A percentile compares a stretch with the other conserved stretches of the same genome.
Conservation (phyloP, 2,113 vertebrate species). For the Rallus limicola region DNA sequence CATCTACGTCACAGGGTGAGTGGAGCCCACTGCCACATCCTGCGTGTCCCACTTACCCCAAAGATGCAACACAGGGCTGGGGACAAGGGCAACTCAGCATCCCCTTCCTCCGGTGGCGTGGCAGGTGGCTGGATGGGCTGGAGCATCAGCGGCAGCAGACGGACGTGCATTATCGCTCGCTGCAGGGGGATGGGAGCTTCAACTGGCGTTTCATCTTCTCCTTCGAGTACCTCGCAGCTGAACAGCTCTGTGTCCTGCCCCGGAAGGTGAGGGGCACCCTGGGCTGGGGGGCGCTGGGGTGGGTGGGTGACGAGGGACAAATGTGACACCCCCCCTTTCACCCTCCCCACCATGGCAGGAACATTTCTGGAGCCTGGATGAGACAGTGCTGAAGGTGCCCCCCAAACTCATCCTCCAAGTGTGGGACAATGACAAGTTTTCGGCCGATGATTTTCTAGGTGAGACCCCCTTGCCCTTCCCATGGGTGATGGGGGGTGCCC, state of each 20-base stretch:
- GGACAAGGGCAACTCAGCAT: fast-evolving
- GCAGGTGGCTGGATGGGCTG: constrained; percentile 74
- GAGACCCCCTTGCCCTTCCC: not conserved
- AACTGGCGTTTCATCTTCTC: constrained; percentile 79
- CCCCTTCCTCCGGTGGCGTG: not conserved
- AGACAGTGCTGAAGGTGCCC: constrained; percentile 63
- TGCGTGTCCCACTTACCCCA: fast-evolving
- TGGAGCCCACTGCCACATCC: fast-evolving
- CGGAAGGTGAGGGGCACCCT: constrained; percentile 36
- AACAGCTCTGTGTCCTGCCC: constrained; percentile 62
- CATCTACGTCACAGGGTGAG: constrained; percentile 78
- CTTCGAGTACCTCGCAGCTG: constrained; percentile 65
- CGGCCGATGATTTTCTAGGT: constrained; percentile 74
- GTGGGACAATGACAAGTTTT: constrained; percentile 77
- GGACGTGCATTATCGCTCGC: constrained; percentile 72
- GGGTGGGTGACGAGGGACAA: no score
- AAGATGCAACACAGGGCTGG: not conserved
- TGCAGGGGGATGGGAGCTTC: constrained; percentile 65
- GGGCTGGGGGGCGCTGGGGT: not conserved
- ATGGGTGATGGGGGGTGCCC: not conserved
- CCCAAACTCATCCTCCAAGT: constrained; percentile 76
- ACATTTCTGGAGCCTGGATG: constrained; percentile 75
- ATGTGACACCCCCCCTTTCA: fast-evolving
- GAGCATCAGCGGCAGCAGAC: constrained; percentile 73
- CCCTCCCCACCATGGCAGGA: not conserved